These are phyloP conservation scores for Melinopterus prodromus DNA, from an alignment of 2,888 invertebrate genomes.

Conservation along the genomic window DNA sequence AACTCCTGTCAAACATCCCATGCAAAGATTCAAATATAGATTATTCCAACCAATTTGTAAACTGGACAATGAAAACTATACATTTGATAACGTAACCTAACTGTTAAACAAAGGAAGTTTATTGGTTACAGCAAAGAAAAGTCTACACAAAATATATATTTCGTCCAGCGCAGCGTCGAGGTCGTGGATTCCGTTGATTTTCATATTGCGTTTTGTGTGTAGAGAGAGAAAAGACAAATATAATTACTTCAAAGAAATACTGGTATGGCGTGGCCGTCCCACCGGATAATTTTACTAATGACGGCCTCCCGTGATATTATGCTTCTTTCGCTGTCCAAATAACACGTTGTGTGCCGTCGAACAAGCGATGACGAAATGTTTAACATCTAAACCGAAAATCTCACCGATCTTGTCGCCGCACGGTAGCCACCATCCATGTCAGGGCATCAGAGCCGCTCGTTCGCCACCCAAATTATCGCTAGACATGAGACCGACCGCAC, in stretches of 20 bases:
- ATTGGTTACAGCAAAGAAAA: no score
- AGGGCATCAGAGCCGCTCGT: not conserved
- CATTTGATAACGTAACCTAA: no score
- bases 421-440: not conserved
- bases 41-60: no score
- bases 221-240: conserved; percentile 37
- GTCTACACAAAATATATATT: not conserved
- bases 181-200: conserved; percentile 23
- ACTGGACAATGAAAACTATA: no score
- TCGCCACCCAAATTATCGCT: not conserved
- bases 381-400: conserved; percentile 13
- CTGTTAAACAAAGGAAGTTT: no score
- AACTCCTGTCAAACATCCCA: no score
- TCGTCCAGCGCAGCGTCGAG: not conserved
- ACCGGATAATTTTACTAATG: conserved; percentile 40
- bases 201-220: conserved; percentile 34
- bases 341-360: conserved; percentile 20
- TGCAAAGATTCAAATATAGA: no score
- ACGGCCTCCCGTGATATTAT: conserved; percentile 38
- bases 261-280: conserved; percentile 32
- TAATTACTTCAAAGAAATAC: conserved; percentile 41
- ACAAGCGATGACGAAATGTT: conserved; percentile 21
- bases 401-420: not conserved
- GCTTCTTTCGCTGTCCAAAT: conserved; percentile 30
- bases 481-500: not conserved